A percentile compares a stretch with the other conserved stretches of the same genome.
Conservation (phyloP, 2,797 vertebrate species). For the Spinus pinus region DNA sequence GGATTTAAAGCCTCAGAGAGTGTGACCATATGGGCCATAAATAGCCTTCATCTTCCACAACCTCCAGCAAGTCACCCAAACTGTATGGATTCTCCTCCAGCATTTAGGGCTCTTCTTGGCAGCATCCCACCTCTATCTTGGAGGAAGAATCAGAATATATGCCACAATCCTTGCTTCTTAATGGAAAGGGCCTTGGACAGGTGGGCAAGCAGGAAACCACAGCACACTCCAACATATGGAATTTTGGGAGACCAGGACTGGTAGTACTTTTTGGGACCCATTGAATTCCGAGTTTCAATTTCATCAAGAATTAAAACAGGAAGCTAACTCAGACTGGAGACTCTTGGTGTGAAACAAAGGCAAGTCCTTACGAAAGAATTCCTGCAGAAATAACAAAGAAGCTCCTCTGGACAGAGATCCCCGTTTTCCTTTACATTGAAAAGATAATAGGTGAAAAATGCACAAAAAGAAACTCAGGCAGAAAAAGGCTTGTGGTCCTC, state of each 20-base stretch:
- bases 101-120: not conserved
- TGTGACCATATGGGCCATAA: not conserved
- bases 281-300: rapidly evolving
- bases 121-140: not conserved
- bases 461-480: not conserved
- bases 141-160: not conserved
- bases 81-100: not conserved
- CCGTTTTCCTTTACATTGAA: not conserved
- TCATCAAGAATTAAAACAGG: not conserved
- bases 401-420: not conserved
- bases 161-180: not conserved
- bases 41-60: not conserved
- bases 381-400: not conserved
- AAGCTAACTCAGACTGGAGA: not conserved
- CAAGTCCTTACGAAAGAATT: not conserved
- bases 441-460: not conserved
- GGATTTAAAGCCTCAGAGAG: not conserved
- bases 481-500: not conserved
- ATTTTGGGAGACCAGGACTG: not conserved
- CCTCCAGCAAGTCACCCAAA: not conserved
- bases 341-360: not conserved
- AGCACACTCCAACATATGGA: not conserved
- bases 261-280: not conserved
- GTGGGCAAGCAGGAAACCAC: not conserved
- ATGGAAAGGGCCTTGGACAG: not conserved